phyloP scores from a whole-genome alignment of 2,113 vertebrate species.

The Solenodon paradoxus region DNA sequence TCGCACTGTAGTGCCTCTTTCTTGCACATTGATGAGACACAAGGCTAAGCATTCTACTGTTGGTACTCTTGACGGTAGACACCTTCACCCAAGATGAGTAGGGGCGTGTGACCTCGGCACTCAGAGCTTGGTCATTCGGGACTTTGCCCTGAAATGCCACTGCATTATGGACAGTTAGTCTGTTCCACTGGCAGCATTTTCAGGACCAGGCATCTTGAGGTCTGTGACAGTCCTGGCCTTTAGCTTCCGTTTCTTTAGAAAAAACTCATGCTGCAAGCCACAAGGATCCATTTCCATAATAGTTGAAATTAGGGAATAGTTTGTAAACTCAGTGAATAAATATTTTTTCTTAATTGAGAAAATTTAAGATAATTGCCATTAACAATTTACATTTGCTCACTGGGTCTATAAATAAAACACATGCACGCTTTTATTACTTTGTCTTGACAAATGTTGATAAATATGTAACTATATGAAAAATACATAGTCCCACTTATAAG shows the following conservation, averaged over 20 bases:
- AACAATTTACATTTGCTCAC: not conserved
- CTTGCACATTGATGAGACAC: no score
- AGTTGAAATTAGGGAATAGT: not conserved
- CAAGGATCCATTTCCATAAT: not conserved
- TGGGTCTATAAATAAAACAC: not conserved
- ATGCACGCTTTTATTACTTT: constrained; percentile 3
- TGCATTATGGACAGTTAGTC: not conserved
- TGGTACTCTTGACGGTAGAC: no score
- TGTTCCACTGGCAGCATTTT: not conserved
- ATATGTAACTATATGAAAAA: constrained; percentile 39
- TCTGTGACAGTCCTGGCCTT: not conserved
- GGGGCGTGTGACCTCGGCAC: not conserved
- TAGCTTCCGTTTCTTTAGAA: not conserved
- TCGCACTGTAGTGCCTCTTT: not conserved
- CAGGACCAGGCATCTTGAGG: not conserved
- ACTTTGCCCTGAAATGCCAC: not conserved
- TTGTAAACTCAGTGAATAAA: not conserved
- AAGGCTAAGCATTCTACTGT: no score
- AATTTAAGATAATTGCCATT: constrained; percentile 15
- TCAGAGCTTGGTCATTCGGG: not conserved
- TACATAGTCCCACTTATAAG: not conserved
- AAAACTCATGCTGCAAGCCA: not conserved
- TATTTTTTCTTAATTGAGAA: constrained; percentile 36
- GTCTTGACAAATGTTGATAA: not conserved
- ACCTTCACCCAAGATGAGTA: not conserved